These are phyloP conservation scores for Dendrolimus pini DNA, from an alignment of 2,888 invertebrate genomes.

Conservation along the genomic window DNA sequence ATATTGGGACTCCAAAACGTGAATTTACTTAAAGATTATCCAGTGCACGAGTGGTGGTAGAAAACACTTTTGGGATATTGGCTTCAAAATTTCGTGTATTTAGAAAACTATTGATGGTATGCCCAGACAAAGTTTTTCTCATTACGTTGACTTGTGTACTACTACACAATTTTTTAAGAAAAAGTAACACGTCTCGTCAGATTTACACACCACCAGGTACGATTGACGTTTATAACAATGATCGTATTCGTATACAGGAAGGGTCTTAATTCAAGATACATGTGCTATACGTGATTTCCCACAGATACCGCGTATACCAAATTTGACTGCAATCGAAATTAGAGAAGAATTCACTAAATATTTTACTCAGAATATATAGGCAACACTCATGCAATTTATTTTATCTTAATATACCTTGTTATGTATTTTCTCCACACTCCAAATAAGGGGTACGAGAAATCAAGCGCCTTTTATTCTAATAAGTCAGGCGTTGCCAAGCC, in stretches of 20 bases:
- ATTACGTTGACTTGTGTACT: conserved; percentile 7
- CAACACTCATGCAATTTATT: too few species aligned
- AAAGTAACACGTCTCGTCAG: conserved; percentile 9
- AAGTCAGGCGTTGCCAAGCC: too few species aligned
- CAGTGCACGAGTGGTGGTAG: conserved; percentile 11
- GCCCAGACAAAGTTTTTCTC: conserved; percentile 8
- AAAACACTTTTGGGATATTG: conserved; percentile 15
- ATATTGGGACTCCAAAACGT: conserved; percentile 7
- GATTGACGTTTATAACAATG: conserved; percentile 6
- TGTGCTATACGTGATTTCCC: conserved; percentile 7
- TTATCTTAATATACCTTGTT: too few species aligned
- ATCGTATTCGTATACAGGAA: conserved; percentile 3
- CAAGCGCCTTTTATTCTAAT: too few species aligned
- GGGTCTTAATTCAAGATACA: conserved; percentile 4
- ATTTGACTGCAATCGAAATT: conserved; percentile 3
- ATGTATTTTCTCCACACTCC: too few species aligned
- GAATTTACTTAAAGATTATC: conserved; percentile 9
- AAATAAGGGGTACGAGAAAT: too few species aligned
- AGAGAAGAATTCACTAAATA: conserved; percentile 10
- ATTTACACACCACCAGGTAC: conserved; percentile 10
- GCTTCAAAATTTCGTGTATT: conserved; percentile 9
- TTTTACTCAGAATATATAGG: conserved; percentile 1
- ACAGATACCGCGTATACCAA: conserved; percentile 6
- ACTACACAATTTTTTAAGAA: conserved; percentile 10
- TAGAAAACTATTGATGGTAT: conserved; percentile 6